phyloP scores from a whole-genome alignment of 1,140 invertebrate genomes.

The Propsilocerus akamusi region DNA sequence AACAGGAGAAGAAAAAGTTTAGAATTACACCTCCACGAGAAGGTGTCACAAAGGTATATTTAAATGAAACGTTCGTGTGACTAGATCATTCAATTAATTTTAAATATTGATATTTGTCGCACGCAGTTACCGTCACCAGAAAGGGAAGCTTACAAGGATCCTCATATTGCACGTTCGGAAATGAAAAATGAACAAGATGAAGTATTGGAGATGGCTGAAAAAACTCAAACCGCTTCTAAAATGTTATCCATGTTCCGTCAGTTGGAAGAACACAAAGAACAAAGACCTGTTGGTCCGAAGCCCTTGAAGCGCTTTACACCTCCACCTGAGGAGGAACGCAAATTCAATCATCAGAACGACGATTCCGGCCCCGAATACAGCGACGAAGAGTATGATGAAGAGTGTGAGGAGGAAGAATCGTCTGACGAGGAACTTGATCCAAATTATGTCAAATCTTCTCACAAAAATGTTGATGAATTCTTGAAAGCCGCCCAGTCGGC shows the following conservation, averaged over 20 bases:
- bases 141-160: conserved; percentile 54
- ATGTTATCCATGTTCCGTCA: conserved; percentile 76
- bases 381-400: conserved; percentile 27
- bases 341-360: conserved; percentile 27
- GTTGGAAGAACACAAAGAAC: conserved; percentile 52
- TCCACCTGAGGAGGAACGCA: conserved; percentile 50
- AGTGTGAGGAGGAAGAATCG: conserved; percentile 38
- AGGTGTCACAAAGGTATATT: conserved; percentile 36
- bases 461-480: conserved; percentile 30
- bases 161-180: conserved; percentile 46
- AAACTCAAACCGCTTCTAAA: conserved; percentile 56
- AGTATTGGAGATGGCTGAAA: conserved; percentile 33
- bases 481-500: conserved; percentile 53
- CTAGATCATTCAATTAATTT: neutral
- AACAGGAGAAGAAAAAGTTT: conserved; percentile 51
- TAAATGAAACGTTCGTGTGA: conserved; percentile 8
- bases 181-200: conserved; percentile 30
- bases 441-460: conserved; percentile 32
- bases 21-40: conserved; percentile 73
- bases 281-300: conserved; percentile 43
- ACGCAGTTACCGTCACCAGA: conserved; percentile 44
- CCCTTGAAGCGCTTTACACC: conserved; percentile 77
- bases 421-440: conserved; percentile 33
- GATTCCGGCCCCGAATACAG: conserved; percentile 29
- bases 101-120: conserved; percentile 7